Base-by-base conservation (phyloP, 2,888 invertebrate genomes). In the Gibbula magus region DNA sequence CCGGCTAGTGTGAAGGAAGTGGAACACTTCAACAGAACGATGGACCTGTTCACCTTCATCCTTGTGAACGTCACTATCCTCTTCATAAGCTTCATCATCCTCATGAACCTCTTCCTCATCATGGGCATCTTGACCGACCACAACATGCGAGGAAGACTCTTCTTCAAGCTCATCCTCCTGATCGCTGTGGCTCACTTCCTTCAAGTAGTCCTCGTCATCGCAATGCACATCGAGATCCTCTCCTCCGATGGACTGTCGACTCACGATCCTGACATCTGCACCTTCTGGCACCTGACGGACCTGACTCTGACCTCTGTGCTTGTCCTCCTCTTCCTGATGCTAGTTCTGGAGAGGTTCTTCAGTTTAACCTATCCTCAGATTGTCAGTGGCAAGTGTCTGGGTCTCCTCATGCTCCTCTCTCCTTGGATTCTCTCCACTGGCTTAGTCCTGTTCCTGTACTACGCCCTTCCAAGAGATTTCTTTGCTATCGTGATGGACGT, bases 271-370 rank as follows among this genome's bases (percentile, higher is more conserved):
- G 70, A 70, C 13, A 35, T 70, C n/a, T 70, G 70, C 35, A 39
- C 29, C 29, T 70, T 32, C 70, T 70, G 70, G 70, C 39, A 70
- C 20, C 32, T 70, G 35, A 39, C 70, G n/a, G 70, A 70, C 18
- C 20, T 70, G 39, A 32, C 70, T 35, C 35, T 70, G 8, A 35
- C 35, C 0, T 29, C 20, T 7, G 35, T 70, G 13, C 70, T 70
- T 16, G 32, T 70, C 70, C 10, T 70, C 0, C 70, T 70, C 18
- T n/a, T 70, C 70, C 35, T 70, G 13, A 70, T 70, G 70, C 32
- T 70, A 39, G 35, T 70, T 18, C 20, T 70, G 20, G 70, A 70
- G 70, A 70, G 70, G 35, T 70, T 70, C 35, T 35, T 70, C 29
- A 70, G 70, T 35, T n/a, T 70, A 0, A 70, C 70, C 20, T 70